phyloP scores from a whole-genome alignment of 2,113 vertebrate species.

The Callorhinus ursinus region DNA sequence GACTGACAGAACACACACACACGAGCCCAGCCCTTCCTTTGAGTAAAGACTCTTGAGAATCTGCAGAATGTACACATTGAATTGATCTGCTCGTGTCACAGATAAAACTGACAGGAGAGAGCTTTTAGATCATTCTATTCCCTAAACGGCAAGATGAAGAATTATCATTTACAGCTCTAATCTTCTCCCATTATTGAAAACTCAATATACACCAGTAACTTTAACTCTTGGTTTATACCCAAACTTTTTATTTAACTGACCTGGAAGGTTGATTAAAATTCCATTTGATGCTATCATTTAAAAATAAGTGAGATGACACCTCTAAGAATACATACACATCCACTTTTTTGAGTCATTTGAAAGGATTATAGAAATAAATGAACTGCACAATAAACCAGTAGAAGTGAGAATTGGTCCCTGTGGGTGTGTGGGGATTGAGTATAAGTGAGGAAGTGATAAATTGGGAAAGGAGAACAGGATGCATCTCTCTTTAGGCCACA shows the following conservation, averaged over 20 bases:
- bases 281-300: constrained; percentile 40
- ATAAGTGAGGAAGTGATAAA: constrained; percentile 40
- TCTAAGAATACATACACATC: constrained; percentile 59
- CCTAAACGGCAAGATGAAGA: not conserved
- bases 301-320: constrained; percentile 57
- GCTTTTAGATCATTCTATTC: not conserved
- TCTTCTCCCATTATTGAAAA: not conserved
- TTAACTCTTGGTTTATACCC: constrained; percentile 20
- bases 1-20: not conserved
- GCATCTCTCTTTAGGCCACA: constrained; percentile 17
- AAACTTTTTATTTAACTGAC: constrained; percentile 54
- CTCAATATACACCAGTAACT: not conserved
- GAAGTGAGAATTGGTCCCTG: constrained; percentile 37
- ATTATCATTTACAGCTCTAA: not conserved
- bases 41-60: not conserved
- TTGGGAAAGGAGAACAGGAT: not conserved
- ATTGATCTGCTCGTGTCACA: not conserved
- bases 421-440: not conserved
- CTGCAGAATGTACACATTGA: not conserved
- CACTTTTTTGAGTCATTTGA: constrained; percentile 48
- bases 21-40: not conserved
- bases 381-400: constrained; percentile 10
- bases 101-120: not conserved
- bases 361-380: constrained; percentile 42
- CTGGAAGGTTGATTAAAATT: constrained; percentile 60